phyloP scores from a whole-genome alignment of 1,140 invertebrate species.

The Arion vulgaris region DNA sequence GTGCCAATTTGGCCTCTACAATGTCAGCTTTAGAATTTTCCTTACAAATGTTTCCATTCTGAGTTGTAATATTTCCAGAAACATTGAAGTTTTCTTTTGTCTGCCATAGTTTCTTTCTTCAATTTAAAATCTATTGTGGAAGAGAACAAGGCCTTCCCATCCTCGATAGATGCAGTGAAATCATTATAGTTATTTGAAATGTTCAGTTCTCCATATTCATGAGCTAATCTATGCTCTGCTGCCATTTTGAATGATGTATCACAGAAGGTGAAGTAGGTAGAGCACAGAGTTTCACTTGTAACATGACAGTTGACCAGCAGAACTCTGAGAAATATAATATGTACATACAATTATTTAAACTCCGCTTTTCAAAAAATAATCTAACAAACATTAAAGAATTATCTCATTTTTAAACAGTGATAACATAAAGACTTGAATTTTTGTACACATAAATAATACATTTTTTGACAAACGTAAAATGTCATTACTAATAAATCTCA shows the following conservation, averaged over 20 bases:
- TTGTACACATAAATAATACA: too few species aligned
- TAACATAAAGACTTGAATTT: too few species aligned
- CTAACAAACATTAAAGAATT: neutral
- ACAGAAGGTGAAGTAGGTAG: constrained; percentile 59
- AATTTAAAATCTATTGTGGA: neutral
- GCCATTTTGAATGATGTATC: constrained; percentile 60
- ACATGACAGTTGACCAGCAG: constrained; percentile 37
- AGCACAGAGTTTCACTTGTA: constrained; percentile 44
- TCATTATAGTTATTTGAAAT: neutral
- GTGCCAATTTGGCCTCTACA: neutral
- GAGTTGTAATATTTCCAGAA: neutral
- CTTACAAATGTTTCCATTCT: neutral
- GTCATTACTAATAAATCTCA: too few species aligned
- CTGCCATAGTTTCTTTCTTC: neutral
- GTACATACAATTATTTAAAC: neutral
- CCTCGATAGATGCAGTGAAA: neutral
- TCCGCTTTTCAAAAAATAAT: neutral
- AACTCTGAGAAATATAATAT: neutral
- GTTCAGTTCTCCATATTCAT: constrained; percentile 63
- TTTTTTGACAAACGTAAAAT: too few species aligned
- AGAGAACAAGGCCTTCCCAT: neutral
- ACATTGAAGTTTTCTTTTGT: neutral
- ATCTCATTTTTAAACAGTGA: neutral
- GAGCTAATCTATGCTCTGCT: constrained; percentile 60
- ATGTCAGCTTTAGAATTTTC: neutral